Evolutionary conservation across 2,888 invertebrate species (phyloP), one percentile per base, ranked within the genome.

Genomic region (Caenorhabditis sinica): DNA sequence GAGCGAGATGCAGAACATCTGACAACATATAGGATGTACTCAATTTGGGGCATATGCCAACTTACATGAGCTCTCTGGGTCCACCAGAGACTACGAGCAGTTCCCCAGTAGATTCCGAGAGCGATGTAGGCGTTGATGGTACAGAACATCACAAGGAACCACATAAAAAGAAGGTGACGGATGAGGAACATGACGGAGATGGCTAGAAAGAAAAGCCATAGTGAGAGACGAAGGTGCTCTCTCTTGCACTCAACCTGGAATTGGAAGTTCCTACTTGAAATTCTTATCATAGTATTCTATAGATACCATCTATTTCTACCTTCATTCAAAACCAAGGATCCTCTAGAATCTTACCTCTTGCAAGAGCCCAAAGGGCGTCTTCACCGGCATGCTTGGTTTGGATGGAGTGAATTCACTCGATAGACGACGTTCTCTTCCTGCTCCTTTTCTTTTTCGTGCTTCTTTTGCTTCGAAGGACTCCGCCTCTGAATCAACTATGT

Each of bases 101-200:
- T 36, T 51, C 75, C 66, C 66, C 66, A 58, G 49, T 75, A 75
- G 49, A 75, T 66, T 28, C 66, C 75, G 6, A 75, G 58, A 6
- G 75, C 53, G 49, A 66, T 75, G 66, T 75, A 75, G 45, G 66
- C 66, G 58, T 75, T 75, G 66, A 68, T n/a, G 33, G 45, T 66
- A 33, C 75, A 75, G 58, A 75, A 75, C 65, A 75, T 33, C 8
- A 75, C 66, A 28, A 75, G 75, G 66, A 75, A 20, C 75, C 75
- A 75, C 66, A 75, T 66, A 49, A 75, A 75, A 15, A 75, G 20
- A 3, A 75, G 58, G 56, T 75, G 75, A 43, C 75, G 75, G 66
- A 75, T 75, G 23, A 75, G 43, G 25, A 75, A 66, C 75, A 75
- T 75, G n/a, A 75, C 66, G 11, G 75, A 75, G 49, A 58, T 49